Conservation (phyloP, 2,113 vertebrate genomes). For the Myotis brandtii region DNA sequence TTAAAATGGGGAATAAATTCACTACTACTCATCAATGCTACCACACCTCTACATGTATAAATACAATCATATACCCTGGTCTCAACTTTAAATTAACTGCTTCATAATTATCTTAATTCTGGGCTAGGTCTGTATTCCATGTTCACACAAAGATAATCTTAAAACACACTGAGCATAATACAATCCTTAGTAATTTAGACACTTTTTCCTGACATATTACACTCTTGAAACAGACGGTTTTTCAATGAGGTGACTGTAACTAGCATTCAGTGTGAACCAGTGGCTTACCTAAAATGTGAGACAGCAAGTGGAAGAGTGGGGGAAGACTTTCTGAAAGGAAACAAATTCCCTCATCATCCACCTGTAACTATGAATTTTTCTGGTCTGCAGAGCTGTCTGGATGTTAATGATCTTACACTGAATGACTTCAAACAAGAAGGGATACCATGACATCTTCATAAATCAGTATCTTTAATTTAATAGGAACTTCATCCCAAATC, state of each 20-base stretch:
- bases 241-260: background rate
- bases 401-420: background rate
- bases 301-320: background rate
- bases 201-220: background rate
- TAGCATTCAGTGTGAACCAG: background rate
- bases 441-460: background rate
- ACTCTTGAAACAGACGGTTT: conserved; percentile 17
- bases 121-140: background rate
- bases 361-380: background rate
- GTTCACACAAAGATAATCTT: conserved; percentile 6
- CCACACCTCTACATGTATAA: conserved; percentile 19
- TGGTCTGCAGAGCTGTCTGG: background rate
- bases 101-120: conserved; percentile 34
- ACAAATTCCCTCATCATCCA: background rate
- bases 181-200: conserved; percentile 6
- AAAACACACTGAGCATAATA: background rate
- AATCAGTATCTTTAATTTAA: conserved; percentile 20
- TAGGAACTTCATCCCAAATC: conserved; percentile 16
- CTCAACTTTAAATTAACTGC: background rate
- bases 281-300: background rate
- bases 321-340: conserved; percentile 27
- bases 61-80: background rate
- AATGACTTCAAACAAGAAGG: background rate
- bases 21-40: conserved; percentile 10
- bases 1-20: conserved; percentile 49